These are phyloP conservation scores for Drosophila persimilis DNA, from an alignment of 1,140 invertebrate species.

Conservation along the genomic window DNA sequence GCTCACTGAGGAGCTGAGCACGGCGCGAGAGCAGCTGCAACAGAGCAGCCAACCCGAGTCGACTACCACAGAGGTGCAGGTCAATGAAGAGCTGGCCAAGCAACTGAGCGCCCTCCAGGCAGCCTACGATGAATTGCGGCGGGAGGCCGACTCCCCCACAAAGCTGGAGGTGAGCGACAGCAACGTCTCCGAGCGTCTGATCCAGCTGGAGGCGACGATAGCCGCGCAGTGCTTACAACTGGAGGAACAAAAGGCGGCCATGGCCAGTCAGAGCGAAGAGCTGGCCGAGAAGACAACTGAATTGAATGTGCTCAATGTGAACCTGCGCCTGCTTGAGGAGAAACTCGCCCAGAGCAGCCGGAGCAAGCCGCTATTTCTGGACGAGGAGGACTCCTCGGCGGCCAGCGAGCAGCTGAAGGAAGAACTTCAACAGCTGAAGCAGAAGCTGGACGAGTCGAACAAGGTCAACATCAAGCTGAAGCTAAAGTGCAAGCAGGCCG, in stretches of 20 bases:
- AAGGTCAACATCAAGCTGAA: constrained; percentile 94
- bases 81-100: constrained; percentile 73
- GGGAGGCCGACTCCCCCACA: constrained; percentile 7
- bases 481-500: constrained; percentile 91
- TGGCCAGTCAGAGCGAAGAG: constrained; percentile 84
- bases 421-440: constrained; percentile 86
- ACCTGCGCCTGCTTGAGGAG: constrained; percentile 84
- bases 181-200: constrained; percentile 82
- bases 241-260: constrained; percentile 70
- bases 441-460: constrained; percentile 89
- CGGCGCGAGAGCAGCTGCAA: constrained; percentile 83
- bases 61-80: constrained; percentile 53
- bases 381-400: constrained; percentile 82
- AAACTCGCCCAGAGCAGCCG: constrained; percentile 81
- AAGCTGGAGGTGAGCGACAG: constrained; percentile 64
- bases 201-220: constrained; percentile 83
- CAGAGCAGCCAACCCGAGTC: constrained; percentile 84
- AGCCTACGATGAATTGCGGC: constrained; percentile 37
- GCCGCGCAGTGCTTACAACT: constrained; percentile 84
- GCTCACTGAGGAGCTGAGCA: constrained; percentile 62
- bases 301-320: constrained; percentile 82
- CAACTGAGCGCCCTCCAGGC: constrained; percentile 52
- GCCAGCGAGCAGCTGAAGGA: constrained; percentile 90
- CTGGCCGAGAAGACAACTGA: constrained; percentile 84
- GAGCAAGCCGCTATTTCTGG: constrained; percentile 78